Conservation (phyloP, 2,113 vertebrate species). For the Pagrus major region DNA sequence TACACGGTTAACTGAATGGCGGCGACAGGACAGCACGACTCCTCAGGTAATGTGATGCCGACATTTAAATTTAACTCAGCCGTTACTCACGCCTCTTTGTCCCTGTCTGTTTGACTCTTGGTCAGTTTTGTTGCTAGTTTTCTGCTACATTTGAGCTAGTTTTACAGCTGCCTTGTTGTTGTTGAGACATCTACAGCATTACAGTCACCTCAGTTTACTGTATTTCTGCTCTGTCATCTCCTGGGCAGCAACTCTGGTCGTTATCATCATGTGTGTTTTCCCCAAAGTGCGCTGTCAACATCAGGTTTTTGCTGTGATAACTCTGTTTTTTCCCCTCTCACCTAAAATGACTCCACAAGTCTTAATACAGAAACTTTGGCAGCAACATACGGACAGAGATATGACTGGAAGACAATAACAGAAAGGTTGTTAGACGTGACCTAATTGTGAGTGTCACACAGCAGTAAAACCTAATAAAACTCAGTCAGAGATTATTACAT, state of each 20-base stretch:
- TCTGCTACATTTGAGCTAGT: neutral
- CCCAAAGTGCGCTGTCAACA: neutral
- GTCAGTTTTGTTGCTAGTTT: neutral
- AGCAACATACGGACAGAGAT: neutral
- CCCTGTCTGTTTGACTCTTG: neutral
- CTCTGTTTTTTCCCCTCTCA: neutral
- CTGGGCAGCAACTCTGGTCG: neutral
- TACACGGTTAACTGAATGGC: slow-evolving; percentile 51
- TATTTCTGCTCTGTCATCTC: slow-evolving; percentile 10
- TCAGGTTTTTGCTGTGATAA: neutral
- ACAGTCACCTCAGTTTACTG: neutral
- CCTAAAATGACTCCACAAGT: neutral
- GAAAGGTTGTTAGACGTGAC: no score
- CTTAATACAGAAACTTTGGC: neutral
- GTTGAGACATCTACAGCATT: neutral
- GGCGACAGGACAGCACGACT: slow-evolving; percentile 8
- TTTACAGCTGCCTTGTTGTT: neutral
- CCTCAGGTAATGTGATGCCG: slow-evolving; percentile 46
- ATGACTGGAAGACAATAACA: neutral
- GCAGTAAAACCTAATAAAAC: neutral
- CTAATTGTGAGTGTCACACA: neutral
- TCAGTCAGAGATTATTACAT: neutral
- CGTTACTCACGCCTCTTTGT: no score
- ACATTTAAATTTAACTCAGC: neutral
- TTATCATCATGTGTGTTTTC: slow-evolving; percentile 6